Conservation (phyloP, 1,140 invertebrate genomes). For the Stegodyphus dumicola region DNA sequence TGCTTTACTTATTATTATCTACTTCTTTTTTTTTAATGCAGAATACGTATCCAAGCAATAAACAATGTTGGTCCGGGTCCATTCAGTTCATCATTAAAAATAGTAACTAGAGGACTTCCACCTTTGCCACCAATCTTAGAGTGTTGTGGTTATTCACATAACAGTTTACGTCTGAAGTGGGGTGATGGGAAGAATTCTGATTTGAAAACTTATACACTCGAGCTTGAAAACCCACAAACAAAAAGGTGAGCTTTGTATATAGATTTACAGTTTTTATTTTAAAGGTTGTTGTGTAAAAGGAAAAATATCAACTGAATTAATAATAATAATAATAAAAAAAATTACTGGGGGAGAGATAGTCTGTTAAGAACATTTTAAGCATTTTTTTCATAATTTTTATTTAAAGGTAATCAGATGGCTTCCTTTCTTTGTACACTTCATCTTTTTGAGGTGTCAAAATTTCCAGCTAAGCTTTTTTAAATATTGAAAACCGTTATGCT, state of each 20-base stretch:
- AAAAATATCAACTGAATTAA: too few species aligned
- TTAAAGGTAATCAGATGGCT: too few species aligned
- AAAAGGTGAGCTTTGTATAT: constrained; percentile 21
- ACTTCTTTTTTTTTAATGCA: constrained; percentile 3
- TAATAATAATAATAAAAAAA: too few species aligned
- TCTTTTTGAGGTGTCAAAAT: too few species aligned
- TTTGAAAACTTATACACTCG: constrained; percentile 80
- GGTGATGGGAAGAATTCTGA: constrained; percentile 76
- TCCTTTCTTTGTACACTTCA: too few species aligned
- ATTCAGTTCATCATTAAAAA: constrained; percentile 78
- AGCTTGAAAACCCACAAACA: constrained; percentile 74
- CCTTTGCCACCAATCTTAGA: constrained; percentile 81
- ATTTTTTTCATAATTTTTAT: neutral
- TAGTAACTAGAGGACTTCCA: constrained; percentile 79
- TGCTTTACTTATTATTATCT: too few species aligned
- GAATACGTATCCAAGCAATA: constrained; percentile 82
- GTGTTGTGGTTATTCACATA: constrained; percentile 78
- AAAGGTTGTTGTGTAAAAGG: too few species aligned
- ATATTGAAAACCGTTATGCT: too few species aligned
- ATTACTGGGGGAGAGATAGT: neutral
- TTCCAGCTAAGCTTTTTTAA: too few species aligned
- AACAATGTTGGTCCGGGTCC: constrained; percentile 84
- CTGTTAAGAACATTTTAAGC: neutral
- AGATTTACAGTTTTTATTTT: neutral
- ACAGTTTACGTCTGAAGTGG: constrained; percentile 88